Evolutionary conservation across 2,113 vertebrate species (phyloP).

Genomic region (Poecile atricapillus): DNA sequence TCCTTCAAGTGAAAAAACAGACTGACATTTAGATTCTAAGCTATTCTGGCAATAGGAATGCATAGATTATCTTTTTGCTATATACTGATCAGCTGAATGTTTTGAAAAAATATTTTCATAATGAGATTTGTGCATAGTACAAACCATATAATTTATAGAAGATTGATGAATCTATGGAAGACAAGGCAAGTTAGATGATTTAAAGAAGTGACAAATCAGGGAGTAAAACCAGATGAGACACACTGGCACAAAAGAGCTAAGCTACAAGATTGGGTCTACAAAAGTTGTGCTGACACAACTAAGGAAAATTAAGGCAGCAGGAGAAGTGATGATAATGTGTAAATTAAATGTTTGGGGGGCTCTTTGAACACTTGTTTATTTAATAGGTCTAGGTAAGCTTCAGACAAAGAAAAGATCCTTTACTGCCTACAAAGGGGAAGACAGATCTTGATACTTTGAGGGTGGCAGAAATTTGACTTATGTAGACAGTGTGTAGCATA

Average conservation of each 20-base stretch:
- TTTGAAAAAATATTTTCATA: background rate
- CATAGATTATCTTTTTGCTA: background rate
- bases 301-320: background rate
- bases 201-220: background rate
- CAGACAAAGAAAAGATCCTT: background rate
- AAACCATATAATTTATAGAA: background rate
- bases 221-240: background rate
- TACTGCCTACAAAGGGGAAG: background rate
- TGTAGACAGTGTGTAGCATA: background rate
- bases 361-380: background rate
- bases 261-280: background rate
- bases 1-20: background rate
- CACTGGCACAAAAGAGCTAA: background rate
- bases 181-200: background rate
- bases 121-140: background rate
- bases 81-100: background rate
- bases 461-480: background rate
- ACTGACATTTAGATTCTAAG: background rate
- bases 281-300: background rate
- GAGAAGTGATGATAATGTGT: background rate
- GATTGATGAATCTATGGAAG: background rate
- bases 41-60: background rate
- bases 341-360: background rate
- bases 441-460: background rate
- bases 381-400: background rate